Conservation (phyloP, 2,888 invertebrate genomes). For the Sesamia inferens region DNA sequence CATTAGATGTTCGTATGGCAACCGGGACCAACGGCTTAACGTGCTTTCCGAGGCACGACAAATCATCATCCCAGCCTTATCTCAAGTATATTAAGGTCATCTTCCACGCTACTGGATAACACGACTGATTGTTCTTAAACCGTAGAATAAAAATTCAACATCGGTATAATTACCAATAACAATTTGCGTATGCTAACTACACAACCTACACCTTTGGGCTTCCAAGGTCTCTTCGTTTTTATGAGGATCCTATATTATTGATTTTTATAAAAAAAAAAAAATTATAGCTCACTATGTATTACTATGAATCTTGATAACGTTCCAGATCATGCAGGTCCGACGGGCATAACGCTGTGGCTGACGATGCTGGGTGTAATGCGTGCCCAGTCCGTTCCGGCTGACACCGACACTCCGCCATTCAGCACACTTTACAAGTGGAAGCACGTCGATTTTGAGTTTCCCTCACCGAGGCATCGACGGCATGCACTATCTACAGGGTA, state of each 20-base stretch:
- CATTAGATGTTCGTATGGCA: too few species aligned
- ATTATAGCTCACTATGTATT: neutral
- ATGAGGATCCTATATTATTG: neutral
- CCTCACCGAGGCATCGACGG: conserved; percentile 89
- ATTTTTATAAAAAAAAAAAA: too few species aligned
- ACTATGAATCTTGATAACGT: conserved; percentile 4
- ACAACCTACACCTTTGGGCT: neutral
- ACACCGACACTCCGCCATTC: conserved; percentile 88
- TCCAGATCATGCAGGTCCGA: conserved; percentile 72
- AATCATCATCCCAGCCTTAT: neutral
- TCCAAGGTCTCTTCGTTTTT: neutral
- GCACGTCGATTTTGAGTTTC: conserved; percentile 93
- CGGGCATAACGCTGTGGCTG: conserved; percentile 86
- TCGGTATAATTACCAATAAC: neutral
- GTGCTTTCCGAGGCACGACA: too few species aligned
- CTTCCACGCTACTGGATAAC: too few species aligned
- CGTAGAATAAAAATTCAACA: neutral
- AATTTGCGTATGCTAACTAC: neutral
- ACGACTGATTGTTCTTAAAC: neutral
- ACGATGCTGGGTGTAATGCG: conserved; percentile 85
- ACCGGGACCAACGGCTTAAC: too few species aligned
- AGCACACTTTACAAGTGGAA: conserved; percentile 93
- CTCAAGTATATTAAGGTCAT: neutral
- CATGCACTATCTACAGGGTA: conserved; percentile 91
- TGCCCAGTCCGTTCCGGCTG: conserved; percentile 82